Conservation (phyloP, 2,113 vertebrate species). For the Corythornis madagascariensis region DNA sequence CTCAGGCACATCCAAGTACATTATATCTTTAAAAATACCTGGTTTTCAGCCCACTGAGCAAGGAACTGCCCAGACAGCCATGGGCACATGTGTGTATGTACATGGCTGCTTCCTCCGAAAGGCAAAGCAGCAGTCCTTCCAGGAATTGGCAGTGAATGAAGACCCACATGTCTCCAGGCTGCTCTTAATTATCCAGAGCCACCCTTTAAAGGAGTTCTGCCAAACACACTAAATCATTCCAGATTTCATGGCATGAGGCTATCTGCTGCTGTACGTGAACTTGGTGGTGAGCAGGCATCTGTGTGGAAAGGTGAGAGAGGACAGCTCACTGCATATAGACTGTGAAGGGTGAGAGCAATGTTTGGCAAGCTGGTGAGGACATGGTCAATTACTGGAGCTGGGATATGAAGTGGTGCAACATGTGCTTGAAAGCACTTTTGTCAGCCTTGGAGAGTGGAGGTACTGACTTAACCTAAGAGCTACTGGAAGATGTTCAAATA, state of each 20-base stretch:
- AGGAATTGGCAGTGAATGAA: not conserved
- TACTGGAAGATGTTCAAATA: not conserved
- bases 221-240: not conserved
- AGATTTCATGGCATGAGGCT: not conserved
- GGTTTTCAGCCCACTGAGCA: not conserved
- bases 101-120: not conserved
- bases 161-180: slow-evolving; percentile 20
- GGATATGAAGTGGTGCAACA: not conserved
- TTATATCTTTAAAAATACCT: slow-evolving; percentile 2
- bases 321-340: rapidly evolving
- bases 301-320: not conserved
- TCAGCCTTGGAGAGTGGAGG: not conserved
- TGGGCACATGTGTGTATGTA: not conserved
- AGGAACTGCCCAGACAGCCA: not conserved
- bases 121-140: not conserved
- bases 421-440: not conserved
- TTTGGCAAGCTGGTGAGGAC: not conserved
- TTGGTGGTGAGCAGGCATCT: not conserved
- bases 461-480: not conserved
- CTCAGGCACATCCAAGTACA: not conserved
- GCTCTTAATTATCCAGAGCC: slow-evolving; percentile 47
- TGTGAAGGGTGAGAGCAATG: not conserved
- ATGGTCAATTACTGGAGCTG: not conserved
- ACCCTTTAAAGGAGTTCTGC: slow-evolving; percentile 1
- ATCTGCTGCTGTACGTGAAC: not conserved